Base-by-base conservation (phyloP, 2,888 invertebrate genomes). In the Agrochola circellaris region DNA sequence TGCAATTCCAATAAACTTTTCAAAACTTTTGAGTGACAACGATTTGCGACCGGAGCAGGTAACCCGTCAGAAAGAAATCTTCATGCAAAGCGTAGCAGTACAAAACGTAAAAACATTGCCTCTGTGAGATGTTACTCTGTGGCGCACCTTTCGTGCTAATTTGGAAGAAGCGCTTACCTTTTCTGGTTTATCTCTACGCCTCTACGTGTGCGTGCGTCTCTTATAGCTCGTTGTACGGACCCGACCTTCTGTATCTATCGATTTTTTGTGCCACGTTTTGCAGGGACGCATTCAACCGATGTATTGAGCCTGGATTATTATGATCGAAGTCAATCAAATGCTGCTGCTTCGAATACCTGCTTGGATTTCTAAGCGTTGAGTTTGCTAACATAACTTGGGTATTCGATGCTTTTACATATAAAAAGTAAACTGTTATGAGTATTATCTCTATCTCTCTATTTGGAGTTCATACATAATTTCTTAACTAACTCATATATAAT, bases 231-330 rank as follows among this genome's bases (percentile, higher is more conserved):
- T 42, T 42, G 1, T 7, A 30, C 8, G 2, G 15, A 51, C 13
- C 9, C 0, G 9, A 23, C 0, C 80, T 80, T 80, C 51, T 80
- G 34, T 9, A 23, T 1, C 13, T 17, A 17, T 73, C 8, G 61
- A 13, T 45, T 61, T 61, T 13, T 2, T 30, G 17, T 23, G n/a
- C 9, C 51, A 65, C 34, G 30, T 17, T 48, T 70, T 34, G 26
- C 15, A 79, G 45, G 38, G 42, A 79, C 13, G 65, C 79, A 56
- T 70, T 56, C 56, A 66, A 69, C 60, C 60, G 38, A 54, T 56
- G 56, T 70, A 82, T 68, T 76, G 77, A 82, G 58, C 48, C 5
- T 69, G 60, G 30, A 78, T 77, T 82, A 79, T 82, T 67, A 79
- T 82, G 78, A 64, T 60, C 45, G 54, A n/a, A 69, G 30, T 48